Percentiles rank a stretch among this genome's conserved stretches.
These are phyloP conservation scores for Platalea minor DNA, from an alignment of 2,797 vertebrate genomes.

Conservation along the genomic window DNA sequence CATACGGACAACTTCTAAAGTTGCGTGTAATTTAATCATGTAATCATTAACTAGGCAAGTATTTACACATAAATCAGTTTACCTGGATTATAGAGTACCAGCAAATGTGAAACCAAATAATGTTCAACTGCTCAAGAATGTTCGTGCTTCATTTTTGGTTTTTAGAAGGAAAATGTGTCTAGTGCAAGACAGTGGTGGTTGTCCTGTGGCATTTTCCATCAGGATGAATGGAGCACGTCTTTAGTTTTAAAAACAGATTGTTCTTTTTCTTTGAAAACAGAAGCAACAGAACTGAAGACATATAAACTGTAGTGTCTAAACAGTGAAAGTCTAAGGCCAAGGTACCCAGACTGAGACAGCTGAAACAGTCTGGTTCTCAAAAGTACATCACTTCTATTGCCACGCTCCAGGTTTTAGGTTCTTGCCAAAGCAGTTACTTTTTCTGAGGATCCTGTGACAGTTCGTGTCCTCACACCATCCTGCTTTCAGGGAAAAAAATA, in stretches of 20 bases:
- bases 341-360: not conserved
- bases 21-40: conserved; percentile 36
- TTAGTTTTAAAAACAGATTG: not conserved
- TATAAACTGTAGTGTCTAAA: not conserved
- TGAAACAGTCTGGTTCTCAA: not conserved
- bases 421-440: not conserved
- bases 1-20: not conserved
- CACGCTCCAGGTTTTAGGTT: not conserved
- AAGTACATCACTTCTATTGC: not conserved
- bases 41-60: conserved; percentile 29
- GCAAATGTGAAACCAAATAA: conserved; percentile 16
- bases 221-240: not conserved
- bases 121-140: not conserved
- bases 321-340: not conserved
- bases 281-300: not conserved
- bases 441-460: not conserved
- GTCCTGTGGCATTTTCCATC: not conserved
- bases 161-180: not conserved
- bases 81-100: not conserved
- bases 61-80: conserved; percentile 37
- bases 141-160: not conserved
- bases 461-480: not conserved
- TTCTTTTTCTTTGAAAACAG: not conserved
- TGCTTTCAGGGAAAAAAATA: not conserved
- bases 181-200: not conserved